These are phyloP conservation scores for Meriones psammophilus DNA, from an alignment of 2,797 vertebrate genomes.

Conservation along the genomic window DNA sequence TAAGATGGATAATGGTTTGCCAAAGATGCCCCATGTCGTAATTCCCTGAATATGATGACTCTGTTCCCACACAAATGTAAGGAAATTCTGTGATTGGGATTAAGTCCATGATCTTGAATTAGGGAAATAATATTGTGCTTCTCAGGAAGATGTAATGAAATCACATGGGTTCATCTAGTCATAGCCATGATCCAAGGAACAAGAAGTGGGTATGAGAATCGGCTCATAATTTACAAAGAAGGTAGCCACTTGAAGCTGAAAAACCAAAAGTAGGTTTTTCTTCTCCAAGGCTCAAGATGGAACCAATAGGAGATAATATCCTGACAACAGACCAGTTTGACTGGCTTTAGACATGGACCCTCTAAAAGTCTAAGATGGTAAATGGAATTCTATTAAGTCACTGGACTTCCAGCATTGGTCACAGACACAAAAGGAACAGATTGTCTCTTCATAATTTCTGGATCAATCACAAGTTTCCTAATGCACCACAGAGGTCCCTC, in stretches of 20 bases:
- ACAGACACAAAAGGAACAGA: neutral
- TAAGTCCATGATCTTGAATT: neutral
- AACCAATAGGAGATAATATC: neutral
- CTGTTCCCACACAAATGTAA: neutral
- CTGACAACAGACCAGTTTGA: neutral
- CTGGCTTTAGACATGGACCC: neutral
- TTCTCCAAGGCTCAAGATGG: neutral
- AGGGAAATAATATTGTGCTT: neutral
- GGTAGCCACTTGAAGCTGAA: neutral
- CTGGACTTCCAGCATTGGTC: neutral
- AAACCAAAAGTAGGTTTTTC: neutral
- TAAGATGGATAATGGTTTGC: neutral
- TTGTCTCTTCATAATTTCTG: conserved; percentile 12
- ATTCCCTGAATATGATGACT: neutral
- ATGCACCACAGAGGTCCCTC: neutral
- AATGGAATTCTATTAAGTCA: neutral
- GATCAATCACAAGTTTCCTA: neutral
- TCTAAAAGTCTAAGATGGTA: neutral
- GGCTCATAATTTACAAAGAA: neutral
- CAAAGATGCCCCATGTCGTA: neutral
- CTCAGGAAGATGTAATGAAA: neutral
- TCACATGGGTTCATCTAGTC: neutral
- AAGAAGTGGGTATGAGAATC: neutral
- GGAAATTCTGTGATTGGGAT: neutral
- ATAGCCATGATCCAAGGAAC: neutral